Percentiles rank a stretch among this genome's conserved stretches.
These are phyloP conservation scores for Lytechinus pictus DNA, from an alignment of 35 echinoderm and acorn worm genomes.

Conservation along the genomic window DNA sequence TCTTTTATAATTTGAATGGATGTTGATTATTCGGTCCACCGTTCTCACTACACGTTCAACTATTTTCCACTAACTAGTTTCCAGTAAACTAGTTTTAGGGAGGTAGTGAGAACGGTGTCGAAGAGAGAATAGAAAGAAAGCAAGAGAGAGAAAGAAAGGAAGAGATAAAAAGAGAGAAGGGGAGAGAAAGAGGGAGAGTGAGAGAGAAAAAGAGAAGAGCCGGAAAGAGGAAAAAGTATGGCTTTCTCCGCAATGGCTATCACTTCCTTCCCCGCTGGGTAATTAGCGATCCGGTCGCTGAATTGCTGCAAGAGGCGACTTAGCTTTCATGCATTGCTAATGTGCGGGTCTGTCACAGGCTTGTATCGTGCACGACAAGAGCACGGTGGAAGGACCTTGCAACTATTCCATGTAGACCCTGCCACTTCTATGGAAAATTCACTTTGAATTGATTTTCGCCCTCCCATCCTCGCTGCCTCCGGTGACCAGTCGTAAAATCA, in stretches of 20 bases:
- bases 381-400: background rate
- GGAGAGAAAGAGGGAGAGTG: background rate
- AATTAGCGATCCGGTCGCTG: slow-evolving; percentile 26
- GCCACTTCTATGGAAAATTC: slow-evolving; percentile 15
- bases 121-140: background rate
- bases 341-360: background rate
- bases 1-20: background rate
- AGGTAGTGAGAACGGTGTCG: background rate
- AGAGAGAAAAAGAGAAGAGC: background rate
- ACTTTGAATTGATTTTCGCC: slow-evolving; percentile 26
- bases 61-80: too few relatives aligned
- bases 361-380: background rate
- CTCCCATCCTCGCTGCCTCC: background rate
- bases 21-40: background rate
- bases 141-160: background rate
- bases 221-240: background rate
- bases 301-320: slow-evolving; percentile 33
- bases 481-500: background rate
- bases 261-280: slow-evolving; percentile 38
- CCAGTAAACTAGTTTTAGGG: background rate
- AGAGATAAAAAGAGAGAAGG: background rate
- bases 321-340: slow-evolving; percentile 42
- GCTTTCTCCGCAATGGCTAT: background rate
- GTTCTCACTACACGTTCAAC: too few relatives aligned
- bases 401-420: background rate